Evolutionary conservation across 2,888 invertebrate genomes (phyloP), one percentile per base, ranked within the genome.

Genomic region (Pseudoips prasinana): DNA sequence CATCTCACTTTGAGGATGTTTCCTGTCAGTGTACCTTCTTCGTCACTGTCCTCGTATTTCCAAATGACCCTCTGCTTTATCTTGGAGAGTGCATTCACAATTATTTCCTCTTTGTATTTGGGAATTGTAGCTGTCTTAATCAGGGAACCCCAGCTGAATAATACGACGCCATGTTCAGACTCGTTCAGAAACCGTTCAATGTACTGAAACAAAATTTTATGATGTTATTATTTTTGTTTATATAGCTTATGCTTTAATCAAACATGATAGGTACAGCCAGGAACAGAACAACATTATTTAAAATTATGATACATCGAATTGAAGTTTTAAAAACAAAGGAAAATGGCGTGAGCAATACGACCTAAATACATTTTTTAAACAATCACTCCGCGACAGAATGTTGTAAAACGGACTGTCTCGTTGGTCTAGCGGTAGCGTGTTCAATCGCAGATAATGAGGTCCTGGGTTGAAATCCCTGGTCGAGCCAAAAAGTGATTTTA

Each of bases 61-160:
- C 95, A 95, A 8, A 96, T 87, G 6, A 96, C 92, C 29, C 92
- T 90, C 58, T 94, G 91, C 11, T 93, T 91, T 27, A 95, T 71
- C 37, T 90, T 88, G 0, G 90, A 79, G 22, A 96, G 90, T 1
- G 91, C 92, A 3, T 87, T 89, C 3, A 94, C 46, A 29, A 96
- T 91, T 7, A 88, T 89, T 1, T 88, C 70, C 31, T 92, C 81
- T 49, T 91, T 93, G 9, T 92, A 86, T 36, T 86, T 77, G 0
- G 93, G 91, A 49, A 95, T 90, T 0, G 92, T 91, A 0, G 93
- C 89, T 0, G 92, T 90, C 61, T 91, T 93, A 53, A 95, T 90
- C 80, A 94, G 91, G 0, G 95, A 95, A 0, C 96, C 96, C 77
- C 95, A 91, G 62, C 93, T 95, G 61, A 96, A 93, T 46, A 92